phyloP scores from a whole-genome alignment of 2,113 vertebrate genomes.

The Oxyruncus cristatus region DNA sequence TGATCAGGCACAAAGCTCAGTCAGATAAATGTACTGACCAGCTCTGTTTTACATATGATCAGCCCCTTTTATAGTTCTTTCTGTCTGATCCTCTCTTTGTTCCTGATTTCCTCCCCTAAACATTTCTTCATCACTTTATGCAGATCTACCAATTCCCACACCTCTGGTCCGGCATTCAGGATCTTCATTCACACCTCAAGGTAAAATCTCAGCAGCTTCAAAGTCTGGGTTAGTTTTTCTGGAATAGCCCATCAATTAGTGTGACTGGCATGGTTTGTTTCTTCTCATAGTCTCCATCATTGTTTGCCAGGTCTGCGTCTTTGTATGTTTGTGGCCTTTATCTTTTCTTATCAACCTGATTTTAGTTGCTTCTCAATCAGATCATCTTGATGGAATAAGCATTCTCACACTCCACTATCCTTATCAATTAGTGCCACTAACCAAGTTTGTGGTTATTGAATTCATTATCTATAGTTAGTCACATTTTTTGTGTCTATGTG shows the following conservation, averaged over 20 bases:
- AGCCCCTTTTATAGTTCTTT: background rate
- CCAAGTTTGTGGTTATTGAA: background rate
- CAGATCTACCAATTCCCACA: background rate
- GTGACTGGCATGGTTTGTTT: background rate
- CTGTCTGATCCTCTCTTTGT: background rate
- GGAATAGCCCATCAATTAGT: background rate
- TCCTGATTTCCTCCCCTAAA: background rate
- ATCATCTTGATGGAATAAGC: background rate
- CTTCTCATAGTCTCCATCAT: background rate
- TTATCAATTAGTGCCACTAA: background rate
- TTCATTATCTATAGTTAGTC: background rate
- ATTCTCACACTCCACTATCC: background rate
- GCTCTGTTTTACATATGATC: background rate
- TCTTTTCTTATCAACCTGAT: background rate
- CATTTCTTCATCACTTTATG: background rate
- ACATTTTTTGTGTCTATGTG: background rate
- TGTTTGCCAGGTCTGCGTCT: background rate
- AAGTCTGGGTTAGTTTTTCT: background rate
- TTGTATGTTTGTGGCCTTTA: background rate
- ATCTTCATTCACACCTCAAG: background rate
- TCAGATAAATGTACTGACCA: rapidly evolving
- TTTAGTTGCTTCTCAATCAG: background rate
- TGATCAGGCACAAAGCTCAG: background rate
- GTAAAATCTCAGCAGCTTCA: background rate
- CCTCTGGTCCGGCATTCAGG: background rate